Conservation (phyloP, 2,113 vertebrate species). For the Chelonoidis abingdonii region DNA sequence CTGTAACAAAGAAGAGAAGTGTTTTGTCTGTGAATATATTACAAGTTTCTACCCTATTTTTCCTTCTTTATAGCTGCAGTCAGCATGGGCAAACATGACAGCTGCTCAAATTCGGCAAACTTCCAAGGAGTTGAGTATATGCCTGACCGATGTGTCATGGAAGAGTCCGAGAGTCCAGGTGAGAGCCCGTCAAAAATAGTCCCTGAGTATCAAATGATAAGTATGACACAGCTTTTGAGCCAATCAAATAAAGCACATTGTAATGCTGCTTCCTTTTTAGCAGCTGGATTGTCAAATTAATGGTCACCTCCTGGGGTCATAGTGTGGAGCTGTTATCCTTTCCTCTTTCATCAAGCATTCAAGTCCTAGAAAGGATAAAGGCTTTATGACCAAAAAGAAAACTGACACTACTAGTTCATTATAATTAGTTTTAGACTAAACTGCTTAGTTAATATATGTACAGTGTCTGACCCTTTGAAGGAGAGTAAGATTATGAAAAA, state of each 20-base stretch:
- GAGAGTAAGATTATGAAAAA: slow-evolving; percentile 69
- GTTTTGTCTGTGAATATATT: slow-evolving; percentile 80
- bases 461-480: slow-evolving; percentile 66
- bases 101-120: slow-evolving; percentile 78
- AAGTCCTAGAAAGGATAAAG: slow-evolving; percentile 76
- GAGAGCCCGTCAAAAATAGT: slow-evolving; percentile 81
- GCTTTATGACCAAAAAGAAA: slow-evolving; percentile 78
- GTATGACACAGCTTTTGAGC: slow-evolving; percentile 76
- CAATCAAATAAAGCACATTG: slow-evolving; percentile 61
- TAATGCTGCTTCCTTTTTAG: slow-evolving; percentile 75
- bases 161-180: slow-evolving; percentile 85
- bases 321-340: slow-evolving; percentile 78
- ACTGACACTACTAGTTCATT: slow-evolving; percentile 82
- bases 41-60: slow-evolving; percentile 52
- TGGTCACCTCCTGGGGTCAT: slow-evolving; percentile 80
- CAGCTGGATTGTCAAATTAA: slow-evolving; percentile 80
- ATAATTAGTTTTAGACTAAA: slow-evolving; percentile 79
- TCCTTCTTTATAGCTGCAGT: slow-evolving; percentile 14
- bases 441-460: slow-evolving; percentile 74
- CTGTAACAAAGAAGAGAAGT: slow-evolving; percentile 44
- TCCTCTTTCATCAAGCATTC: slow-evolving; percentile 81
- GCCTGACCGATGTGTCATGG: slow-evolving; percentile 82
- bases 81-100: slow-evolving; percentile 78
- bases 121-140: slow-evolving; percentile 76
- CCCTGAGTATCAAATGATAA: slow-evolving; percentile 79